These are phyloP conservation scores for Clinocottus analis DNA, from an alignment of 2,113 vertebrate genomes.

Conservation along the genomic window DNA sequence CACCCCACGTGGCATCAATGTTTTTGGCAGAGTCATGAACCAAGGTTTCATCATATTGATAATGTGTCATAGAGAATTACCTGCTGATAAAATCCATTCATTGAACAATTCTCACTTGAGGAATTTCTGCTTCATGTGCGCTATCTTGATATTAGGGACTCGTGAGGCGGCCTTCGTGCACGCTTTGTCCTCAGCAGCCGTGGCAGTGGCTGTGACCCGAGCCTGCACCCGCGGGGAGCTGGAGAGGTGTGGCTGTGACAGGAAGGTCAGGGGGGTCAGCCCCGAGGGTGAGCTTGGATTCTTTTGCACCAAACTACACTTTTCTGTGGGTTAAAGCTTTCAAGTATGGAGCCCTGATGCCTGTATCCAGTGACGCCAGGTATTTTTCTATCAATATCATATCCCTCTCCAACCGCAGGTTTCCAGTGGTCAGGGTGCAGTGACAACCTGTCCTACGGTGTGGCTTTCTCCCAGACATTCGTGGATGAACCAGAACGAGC, in stretches of 20 bases:
- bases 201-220: constrained; percentile 83
- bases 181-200: constrained; percentile 71
- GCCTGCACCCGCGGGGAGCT: constrained; percentile 85
- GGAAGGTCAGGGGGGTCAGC: constrained; percentile 82
- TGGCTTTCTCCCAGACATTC: constrained; percentile 87
- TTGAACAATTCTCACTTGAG: background rate
- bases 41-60: constrained; percentile 74
- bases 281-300: constrained; percentile 79
- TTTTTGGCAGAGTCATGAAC: constrained; percentile 82
- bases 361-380: background rate
- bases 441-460: constrained; percentile 83
- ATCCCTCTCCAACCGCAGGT: constrained; percentile 62
- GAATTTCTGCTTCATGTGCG: background rate
- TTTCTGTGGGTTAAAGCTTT: background rate
- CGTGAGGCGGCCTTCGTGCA: constrained; percentile 83
- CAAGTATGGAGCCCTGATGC: background rate
- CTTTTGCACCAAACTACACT: constrained; percentile 30
- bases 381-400: constrained; percentile 1
- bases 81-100: background rate
- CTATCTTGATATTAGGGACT: constrained; percentile 73
- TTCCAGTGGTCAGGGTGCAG: constrained; percentile 88
- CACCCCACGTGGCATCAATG: constrained; percentile 84
- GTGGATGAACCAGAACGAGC: constrained; percentile 83
- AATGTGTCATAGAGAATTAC: background rate
- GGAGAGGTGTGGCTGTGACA: constrained; percentile 85